These are phyloP conservation scores for Lepidonotus clava DNA, from an alignment of 2,888 invertebrate genomes.

Conservation along the genomic window DNA sequence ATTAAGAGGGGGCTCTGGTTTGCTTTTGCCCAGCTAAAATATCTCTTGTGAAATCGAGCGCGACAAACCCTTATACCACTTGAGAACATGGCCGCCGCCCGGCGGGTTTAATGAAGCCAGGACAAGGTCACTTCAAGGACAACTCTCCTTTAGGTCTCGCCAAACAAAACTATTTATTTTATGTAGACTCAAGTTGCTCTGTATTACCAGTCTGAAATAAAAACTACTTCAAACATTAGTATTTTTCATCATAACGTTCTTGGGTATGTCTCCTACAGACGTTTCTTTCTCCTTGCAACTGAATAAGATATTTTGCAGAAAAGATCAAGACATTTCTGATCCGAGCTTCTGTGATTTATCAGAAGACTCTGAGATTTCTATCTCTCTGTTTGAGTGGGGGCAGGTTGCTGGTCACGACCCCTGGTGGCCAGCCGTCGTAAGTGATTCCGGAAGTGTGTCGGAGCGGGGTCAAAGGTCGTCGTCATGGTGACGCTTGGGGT, in stretches of 20 bases:
- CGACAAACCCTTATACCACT: constrained; percentile 47
- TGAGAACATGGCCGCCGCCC: neutral
- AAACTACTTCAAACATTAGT: no score
- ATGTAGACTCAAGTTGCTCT: neutral
- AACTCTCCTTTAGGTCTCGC: neutral
- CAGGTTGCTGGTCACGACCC: constrained; percentile 10
- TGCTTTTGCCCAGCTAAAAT: neutral
- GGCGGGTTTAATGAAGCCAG: neutral
- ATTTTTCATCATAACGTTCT: no score
- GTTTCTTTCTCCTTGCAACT: no score
- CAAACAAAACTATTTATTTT: neutral
- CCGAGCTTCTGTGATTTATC: no score
- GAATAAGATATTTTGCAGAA: no score
- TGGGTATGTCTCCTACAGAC: no score
- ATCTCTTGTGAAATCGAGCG: constrained; percentile 26
- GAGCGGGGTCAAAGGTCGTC: constrained; percentile 14
- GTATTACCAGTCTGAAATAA: no score
- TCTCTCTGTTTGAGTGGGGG: no score
- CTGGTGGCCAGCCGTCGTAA: neutral
- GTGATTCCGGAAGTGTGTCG: constrained; percentile 32
- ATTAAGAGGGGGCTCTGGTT: constrained; percentile 46
- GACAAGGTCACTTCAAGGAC: neutral
- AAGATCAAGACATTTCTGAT: no score
- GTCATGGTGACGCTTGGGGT: constrained; percentile 2
- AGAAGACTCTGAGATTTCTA: no score